Base-by-base conservation (phyloP, 2,113 vertebrate genomes). In the Oncorhynchus mykiss region DNA sequence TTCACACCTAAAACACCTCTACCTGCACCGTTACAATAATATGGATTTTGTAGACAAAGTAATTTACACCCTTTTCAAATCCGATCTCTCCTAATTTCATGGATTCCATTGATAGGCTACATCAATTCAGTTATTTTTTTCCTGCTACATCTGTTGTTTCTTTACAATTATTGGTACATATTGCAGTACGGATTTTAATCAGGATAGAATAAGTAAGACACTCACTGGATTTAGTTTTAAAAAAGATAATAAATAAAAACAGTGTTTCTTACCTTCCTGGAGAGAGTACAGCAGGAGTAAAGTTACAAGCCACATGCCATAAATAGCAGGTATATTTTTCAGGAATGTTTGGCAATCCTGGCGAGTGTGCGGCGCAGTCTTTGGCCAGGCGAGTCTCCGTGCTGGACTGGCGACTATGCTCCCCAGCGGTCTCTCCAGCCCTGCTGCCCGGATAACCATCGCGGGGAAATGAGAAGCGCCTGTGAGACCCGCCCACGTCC, bases 241-340 rank as follows among this genome's bases (percentile, higher is more conserved):
- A 24, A 51, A 34, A 74, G 24, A 9, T 49, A 45, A 45, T 24
- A 11, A 68, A 66, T 13, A 24, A 78, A 48, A 22, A 27, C 71
- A 79, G 31, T 72, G n/a, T 68, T 22, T 72, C 91, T 90, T 95
- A 96, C 96, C 96, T 96, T 95, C 93, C 91, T 92, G 95, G 89
- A 96, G 94, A 94, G 95, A 96, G 94, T 95, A 96, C 95, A 97
- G 93, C 95, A 97, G 95, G 95, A 96, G 91, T 93, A 97, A 94
- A 96, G 95, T 96, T 95, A 96, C 95, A 95, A 97, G 96, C 96
- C 95, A 97, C 96, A 97, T 97, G 95, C 96, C 96, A 97, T 96
- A 94, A 93, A 96, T 92, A 95, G 95, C 94, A 94, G 91, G 93
- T 93, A 77, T 91, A 91, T 93, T 95, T 92, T 93, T 94, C 94